A percentile compares a stretch with the other conserved stretches of the same genome.
These are phyloP conservation scores for Amiota minor DNA, from an alignment of 2,888 invertebrate species.

Conservation along the genomic window DNA sequence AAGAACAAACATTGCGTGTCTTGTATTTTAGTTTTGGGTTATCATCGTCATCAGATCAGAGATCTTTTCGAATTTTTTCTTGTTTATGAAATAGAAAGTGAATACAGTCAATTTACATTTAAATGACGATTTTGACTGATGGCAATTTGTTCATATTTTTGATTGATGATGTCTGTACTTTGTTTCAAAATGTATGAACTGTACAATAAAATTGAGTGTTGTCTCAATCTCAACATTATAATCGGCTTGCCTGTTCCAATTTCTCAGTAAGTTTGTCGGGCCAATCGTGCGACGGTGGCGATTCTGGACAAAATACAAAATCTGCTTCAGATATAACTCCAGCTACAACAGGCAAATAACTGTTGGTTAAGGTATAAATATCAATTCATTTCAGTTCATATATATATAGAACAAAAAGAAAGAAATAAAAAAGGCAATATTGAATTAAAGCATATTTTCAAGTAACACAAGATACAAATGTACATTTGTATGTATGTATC, in stretches of 20 bases:
- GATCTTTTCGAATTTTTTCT: too few relatives aligned
- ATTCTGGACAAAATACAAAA: constrained; percentile 98
- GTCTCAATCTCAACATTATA: too few relatives aligned
- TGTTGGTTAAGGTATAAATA: constrained; percentile 70
- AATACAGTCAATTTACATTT: too few relatives aligned
- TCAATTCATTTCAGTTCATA: background rate
- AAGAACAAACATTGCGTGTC: too few relatives aligned
- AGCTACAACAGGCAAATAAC: constrained; percentile 97
- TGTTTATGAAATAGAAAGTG: too few relatives aligned
- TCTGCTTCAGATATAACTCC: constrained; percentile 98
- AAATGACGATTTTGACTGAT: too few relatives aligned
- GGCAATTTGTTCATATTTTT: too few relatives aligned
- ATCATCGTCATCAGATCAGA: too few relatives aligned
- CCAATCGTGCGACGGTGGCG: constrained; percentile 96
- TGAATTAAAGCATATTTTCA: constrained; percentile 43
- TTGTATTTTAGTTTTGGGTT: too few relatives aligned
- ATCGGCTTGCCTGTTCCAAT: constrained; percentile 87
- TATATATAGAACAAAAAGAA: background rate
- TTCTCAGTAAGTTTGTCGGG: constrained; percentile 93
- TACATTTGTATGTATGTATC: background rate
- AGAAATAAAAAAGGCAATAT: background rate
- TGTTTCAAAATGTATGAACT: too few relatives aligned
- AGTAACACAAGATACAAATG: background rate
- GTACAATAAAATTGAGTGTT: too few relatives aligned
- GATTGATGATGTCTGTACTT: too few relatives aligned